Evolutionary conservation across 2,113 vertebrate species (phyloP), one percentile per base, ranked within the genome.

Genomic region (Erinaceus europaeus): DNA sequence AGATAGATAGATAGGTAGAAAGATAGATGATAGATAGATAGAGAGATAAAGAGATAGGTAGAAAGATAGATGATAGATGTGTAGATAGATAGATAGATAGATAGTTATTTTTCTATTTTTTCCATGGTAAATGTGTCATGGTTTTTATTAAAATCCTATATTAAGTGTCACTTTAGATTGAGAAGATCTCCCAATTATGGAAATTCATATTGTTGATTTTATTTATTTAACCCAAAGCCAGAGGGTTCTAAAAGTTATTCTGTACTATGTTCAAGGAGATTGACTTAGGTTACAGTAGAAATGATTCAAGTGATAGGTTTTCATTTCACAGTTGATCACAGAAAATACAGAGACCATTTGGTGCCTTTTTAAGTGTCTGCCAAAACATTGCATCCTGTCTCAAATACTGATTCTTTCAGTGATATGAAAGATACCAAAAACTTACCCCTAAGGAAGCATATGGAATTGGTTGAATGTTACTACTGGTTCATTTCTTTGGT

Each of bases 291-390:
- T 92, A 55, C 62, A 93, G 38, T 48, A 84, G 85, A 90, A 94
- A 55, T 94, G 77, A 93, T 89, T 87, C 93, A 94, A 89, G 73
- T 93, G 84, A 71, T 91, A 91, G 74, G 84, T 94, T 94, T 95
- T 96, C 74, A 90, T 93, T 95, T 93, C 84, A 94, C 89, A 92
- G 92, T 94, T 94, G 92, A 94, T 94, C 89, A 95, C 84, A 94
- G 90, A 44, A 90, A 90, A 94, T 81, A 93, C 59, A 93, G 81
- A 95, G 93, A 95, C 93, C 87, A 90, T 95, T 94, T 95, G 93
- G 92, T 93, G 73, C 65, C 77, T 93, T 94, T 95, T 89, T 91
- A 84, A 94, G 72, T 81, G 42, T 95, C 93, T 95, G 92, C 92
- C 93, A 95, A 92, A 90, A 90, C 89, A 78, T 95, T 90, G 79